Evolutionary conservation across 2,888 invertebrate genomes (phyloP).

Genomic region (Tetrapedia diversipes): DNA sequence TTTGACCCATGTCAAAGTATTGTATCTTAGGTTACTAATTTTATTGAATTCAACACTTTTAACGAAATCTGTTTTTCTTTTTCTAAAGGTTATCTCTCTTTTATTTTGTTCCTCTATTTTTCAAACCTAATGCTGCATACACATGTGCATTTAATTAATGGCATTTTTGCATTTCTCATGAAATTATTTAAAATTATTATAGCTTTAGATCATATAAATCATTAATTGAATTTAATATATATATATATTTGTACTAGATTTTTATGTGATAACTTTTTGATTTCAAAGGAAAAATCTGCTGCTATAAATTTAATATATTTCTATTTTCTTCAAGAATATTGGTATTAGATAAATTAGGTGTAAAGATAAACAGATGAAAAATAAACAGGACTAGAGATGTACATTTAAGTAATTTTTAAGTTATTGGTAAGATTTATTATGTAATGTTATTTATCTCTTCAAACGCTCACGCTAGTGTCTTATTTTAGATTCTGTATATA

Average conservation of each 20-base stretch:
- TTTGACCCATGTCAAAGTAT: constrained; percentile 34
- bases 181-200: background rate
- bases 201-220: background rate
- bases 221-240: background rate
- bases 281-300: background rate
- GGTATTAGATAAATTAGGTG: background rate
- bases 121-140: background rate
- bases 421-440: background rate
- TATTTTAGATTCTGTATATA: background rate
- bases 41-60: background rate
- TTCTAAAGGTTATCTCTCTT: background rate
- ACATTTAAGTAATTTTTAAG: background rate
- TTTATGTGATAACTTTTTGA: background rate
- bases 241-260: background rate
- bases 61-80: background rate
- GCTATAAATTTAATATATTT: background rate
- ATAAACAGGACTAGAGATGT: background rate
- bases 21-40: background rate
- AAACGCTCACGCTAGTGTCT: background rate
- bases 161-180: background rate
- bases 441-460: background rate
- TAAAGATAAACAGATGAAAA: background rate
- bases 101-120: background rate
- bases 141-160: background rate
- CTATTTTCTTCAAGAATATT: background rate